Base-by-base conservation (phyloP, 2,797 vertebrate genomes). In the Crocodylus rhombifer region DNA sequence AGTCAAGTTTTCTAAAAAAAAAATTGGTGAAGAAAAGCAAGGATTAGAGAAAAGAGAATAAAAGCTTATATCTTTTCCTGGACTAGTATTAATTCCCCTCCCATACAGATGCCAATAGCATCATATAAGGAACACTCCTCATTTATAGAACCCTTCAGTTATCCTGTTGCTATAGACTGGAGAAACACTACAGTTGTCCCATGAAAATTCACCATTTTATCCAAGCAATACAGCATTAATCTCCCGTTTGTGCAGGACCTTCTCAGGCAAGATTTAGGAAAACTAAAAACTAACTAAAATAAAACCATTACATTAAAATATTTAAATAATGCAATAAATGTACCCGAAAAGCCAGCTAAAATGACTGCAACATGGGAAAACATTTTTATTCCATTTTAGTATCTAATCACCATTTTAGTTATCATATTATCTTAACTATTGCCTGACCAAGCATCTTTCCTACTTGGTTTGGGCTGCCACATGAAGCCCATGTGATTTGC, bases 231-330 rank as follows among this genome's bases (percentile, higher is more conserved):
- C 3, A 4, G 21, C 79, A 56, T 58, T 77, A 61, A 42, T 78
- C 63, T 77, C 33, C 33, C 86, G 20, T 76, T 57, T 86, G 36
- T 67, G 84, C 60, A 75, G 57, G 60, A 89, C 30, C 51, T 89
- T 80, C 91, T 82, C 76, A 87, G 88, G 64, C 86, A 89, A 84
- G 55, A 6, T 84, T 93, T 80, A 90, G 21, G 18, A 80, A 79
- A 6, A 67, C 9, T 26, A 82, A 80, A 89, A 92, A 64, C 60
- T 87, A 91, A 65, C 36, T 77, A 79, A 89, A 92, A 7, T 0
- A 80, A 62, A 26, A 12, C 42, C 42, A 73, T 30, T 55, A 2
- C 4, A 67, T 7, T 55, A 6, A 79, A 85, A 80, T 82, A 62
- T 78, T 94, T 67, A 78, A 83, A 86, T 64, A 10, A 82, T 86